phyloP scores from a whole-genome alignment of 1,140 invertebrate species.

The Andricus grossulariae region DNA sequence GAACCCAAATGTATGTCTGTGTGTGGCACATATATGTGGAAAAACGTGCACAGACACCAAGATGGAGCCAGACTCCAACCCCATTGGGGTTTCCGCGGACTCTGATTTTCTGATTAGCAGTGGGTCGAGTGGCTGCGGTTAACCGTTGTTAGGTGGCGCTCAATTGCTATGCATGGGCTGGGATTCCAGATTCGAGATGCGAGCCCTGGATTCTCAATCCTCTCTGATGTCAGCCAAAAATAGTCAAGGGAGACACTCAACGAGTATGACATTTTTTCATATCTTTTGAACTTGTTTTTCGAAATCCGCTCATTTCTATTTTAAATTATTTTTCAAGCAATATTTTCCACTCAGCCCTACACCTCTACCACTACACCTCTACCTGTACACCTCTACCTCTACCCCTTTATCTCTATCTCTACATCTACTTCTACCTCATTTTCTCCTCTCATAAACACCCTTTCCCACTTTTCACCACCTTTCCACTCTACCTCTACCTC shows the following conservation, averaged over 20 bases:
- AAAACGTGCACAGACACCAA: slow-evolving; percentile 41
- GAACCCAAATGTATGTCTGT: slow-evolving; percentile 3
- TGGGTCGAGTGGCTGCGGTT: slow-evolving; percentile 74
- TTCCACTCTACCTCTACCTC: too few species aligned
- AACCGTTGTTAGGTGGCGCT: slow-evolving; percentile 73
- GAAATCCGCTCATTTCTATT: too few species aligned
- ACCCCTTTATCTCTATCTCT: too few species aligned
- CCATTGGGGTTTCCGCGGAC: slow-evolving; percentile 68
- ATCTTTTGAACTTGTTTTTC: too few species aligned
- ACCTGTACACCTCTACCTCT: too few species aligned
- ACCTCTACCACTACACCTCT: too few species aligned
- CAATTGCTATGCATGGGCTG: slow-evolving; percentile 76
- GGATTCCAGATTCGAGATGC: slow-evolving; percentile 69
- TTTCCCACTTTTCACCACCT: too few species aligned
- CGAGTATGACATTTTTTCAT: too few species aligned
- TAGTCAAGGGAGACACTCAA: slow-evolving; percentile 44
- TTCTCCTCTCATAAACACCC: too few species aligned
- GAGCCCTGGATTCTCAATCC: slow-evolving; percentile 41
- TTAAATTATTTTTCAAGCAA: too few species aligned
- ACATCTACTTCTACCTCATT: too few species aligned
- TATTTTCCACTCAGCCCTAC: too few species aligned
- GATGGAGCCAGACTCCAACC: slow-evolving; percentile 45
- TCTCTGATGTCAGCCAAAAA: slow-evolving; percentile 42
- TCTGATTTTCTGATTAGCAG: slow-evolving; percentile 76
- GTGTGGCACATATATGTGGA: slow-evolving; percentile 22